Base-by-base conservation (phyloP, 2,113 vertebrate genomes). In the Plecotus auritus region DNA sequence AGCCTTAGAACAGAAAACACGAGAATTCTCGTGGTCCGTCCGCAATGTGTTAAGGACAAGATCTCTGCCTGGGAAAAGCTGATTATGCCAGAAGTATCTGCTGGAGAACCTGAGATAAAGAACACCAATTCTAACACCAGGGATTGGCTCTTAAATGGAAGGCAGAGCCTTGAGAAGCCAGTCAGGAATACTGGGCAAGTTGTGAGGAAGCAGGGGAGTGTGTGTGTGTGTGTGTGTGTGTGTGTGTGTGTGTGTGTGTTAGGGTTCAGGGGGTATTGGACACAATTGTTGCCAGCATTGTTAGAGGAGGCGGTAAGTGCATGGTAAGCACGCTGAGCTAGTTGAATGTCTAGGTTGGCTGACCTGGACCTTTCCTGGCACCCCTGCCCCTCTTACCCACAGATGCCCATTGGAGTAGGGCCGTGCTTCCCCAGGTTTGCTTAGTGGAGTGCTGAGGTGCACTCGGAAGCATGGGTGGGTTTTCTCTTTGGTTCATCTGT, bases 401-500 rank as follows among this genome's bases (percentile, higher is more conserved):
- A 61, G 37, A 10, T 78, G 47, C 72, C 47, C 49, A 1, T 70
- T n/a, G 37, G 28, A 94, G 42, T 30, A 35, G 9, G 35, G 54
- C 54, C 14, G 8, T 45, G 10, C 69, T 70, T 82, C 40, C 73
- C 28, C 40, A 20, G 45, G 22, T 47, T 51, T 49, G 4, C n/a
- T 30, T 28, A 14, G 23, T 61, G 51, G 73, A 37, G 59, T 64
- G 28, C 51, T 59, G 23, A 30, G 47, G 32, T 30, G 23, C 18
- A 16, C 59, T 26, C 73, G 22, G 35, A 73, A 37, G 14, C 42
- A 4, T 32, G 54, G 7, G 22, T 22, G 54, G 54, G 14, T 87
- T 88, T 93, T 90, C 64, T 74, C 54, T 91, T 11, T 35, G 64
- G 40, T 66, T 91, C 9, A 4, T 64, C 80, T 84, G 80, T 51